These are phyloP conservation scores for Tapera naevia DNA, from an alignment of 2,797 vertebrate genomes.

Conservation along the genomic window DNA sequence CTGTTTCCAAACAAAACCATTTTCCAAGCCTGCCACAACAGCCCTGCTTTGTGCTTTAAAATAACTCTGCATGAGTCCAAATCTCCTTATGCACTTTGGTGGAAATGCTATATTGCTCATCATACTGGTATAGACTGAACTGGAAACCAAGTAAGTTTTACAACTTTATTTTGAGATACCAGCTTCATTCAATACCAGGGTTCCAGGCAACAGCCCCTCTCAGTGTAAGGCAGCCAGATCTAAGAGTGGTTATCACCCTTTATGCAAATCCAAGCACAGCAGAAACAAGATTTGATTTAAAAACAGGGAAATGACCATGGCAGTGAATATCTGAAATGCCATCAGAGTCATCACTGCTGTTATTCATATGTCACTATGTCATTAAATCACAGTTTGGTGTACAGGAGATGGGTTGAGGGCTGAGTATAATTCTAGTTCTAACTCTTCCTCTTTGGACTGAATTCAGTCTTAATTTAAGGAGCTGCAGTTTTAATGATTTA, in stretches of 20 bases:
- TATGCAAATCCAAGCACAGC: neutral
- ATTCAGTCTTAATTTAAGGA: slow-evolving; percentile 12
- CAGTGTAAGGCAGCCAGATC: neutral
- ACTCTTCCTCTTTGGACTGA: neutral
- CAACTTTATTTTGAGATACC: neutral
- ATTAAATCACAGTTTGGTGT: neutral
- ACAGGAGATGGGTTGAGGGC: neutral
- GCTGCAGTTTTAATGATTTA: slow-evolving; percentile 47
- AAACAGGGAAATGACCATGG: neutral
- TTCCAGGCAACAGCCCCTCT: neutral
- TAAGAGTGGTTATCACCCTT: neutral
- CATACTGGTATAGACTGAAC: neutral
- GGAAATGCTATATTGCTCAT: neutral
- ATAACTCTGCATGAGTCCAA: neutral
- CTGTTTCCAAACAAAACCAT: neutral
- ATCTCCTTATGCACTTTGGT: neutral
- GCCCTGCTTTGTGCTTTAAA: neutral
- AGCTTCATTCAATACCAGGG: neutral
- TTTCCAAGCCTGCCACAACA: neutral
- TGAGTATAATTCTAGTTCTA: neutral
- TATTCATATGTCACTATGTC: neutral
- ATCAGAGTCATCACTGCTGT: neutral
- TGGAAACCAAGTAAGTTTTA: neutral
- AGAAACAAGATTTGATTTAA: neutral
- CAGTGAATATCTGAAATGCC: neutral